Evolutionary conservation across 2,888 invertebrate genomes (phyloP).

Genomic region (Aelia acuminata): DNA sequence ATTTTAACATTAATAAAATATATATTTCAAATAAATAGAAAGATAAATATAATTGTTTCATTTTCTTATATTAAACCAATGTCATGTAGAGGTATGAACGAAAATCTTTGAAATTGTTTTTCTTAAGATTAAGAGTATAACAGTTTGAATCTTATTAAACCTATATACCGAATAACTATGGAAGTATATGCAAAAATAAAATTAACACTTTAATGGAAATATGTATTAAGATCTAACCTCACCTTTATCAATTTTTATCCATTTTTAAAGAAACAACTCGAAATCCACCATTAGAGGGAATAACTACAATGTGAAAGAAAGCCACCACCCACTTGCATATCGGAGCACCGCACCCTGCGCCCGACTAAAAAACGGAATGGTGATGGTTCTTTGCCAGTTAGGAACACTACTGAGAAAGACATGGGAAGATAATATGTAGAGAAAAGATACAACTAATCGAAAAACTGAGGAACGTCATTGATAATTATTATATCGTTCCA

Average conservation of each 20-base stretch:
- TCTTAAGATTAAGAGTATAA: too few relatives aligned
- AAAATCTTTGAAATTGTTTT: too few relatives aligned
- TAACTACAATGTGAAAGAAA: too few relatives aligned
- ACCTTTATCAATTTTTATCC: not conserved
- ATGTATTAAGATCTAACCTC: not conserved
- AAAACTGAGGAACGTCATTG: conserved; percentile 53
- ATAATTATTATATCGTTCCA: conserved; percentile 57
- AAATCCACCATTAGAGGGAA: not conserved
- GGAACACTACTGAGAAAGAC: conserved; percentile 47
- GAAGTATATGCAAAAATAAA: too few relatives aligned
- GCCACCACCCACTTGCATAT: not conserved
- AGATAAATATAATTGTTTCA: too few relatives aligned
- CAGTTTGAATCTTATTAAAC: too few relatives aligned
- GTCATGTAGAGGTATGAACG: too few relatives aligned
- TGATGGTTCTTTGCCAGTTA: not conserved
- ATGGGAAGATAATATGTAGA: conserved; percentile 10
- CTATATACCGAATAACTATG: too few relatives aligned
- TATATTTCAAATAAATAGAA: too few relatives aligned
- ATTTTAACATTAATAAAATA: too few relatives aligned
- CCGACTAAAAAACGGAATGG: not conserved
- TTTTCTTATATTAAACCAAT: too few relatives aligned
- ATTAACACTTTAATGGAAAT: too few relatives aligned
- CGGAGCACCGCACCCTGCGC: not conserved
- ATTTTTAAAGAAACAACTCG: not conserved
- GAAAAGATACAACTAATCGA: conserved; percentile 54